Evolutionary conservation across 2,888 invertebrate genomes (phyloP).

Genomic region (Sisyra terminalis): DNA sequence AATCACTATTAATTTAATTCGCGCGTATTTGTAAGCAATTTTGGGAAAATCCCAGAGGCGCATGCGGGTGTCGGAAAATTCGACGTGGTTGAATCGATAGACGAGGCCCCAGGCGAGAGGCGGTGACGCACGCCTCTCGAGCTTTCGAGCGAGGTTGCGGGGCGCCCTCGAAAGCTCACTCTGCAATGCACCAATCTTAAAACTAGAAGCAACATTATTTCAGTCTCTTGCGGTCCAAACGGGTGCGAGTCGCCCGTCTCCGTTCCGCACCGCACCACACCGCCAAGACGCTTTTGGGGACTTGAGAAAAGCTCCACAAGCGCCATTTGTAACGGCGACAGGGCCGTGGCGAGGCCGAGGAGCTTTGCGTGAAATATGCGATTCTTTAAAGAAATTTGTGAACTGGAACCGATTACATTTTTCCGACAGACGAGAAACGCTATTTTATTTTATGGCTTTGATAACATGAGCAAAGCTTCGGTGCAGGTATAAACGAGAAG

Average conservation of each 20-base stretch:
- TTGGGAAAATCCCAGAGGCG: background rate
- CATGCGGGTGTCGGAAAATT: background rate
- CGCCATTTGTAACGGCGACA: background rate
- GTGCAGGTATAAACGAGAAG: too few species aligned
- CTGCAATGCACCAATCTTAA: slow-evolving; percentile 9
- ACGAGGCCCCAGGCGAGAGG: slow-evolving; percentile 8
- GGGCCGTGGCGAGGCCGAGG: background rate
- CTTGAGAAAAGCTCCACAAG: background rate
- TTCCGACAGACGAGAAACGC: background rate
- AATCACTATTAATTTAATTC: too few species aligned
- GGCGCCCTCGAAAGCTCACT: background rate
- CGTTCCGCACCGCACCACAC: background rate
- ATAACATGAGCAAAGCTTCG: too few species aligned
- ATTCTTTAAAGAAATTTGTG: slow-evolving; percentile 2
- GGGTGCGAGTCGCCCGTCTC: background rate
- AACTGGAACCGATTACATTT: slow-evolving; percentile 3
- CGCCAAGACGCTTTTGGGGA: background rate
- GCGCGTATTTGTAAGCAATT: too few species aligned
- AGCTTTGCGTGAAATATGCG: background rate
- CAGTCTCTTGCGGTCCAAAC: background rate
- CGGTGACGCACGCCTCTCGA: slow-evolving; percentile 1
- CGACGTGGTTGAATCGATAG: slow-evolving; percentile 6
- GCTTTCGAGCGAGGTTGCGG: background rate
- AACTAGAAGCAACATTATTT: slow-evolving; percentile 4
- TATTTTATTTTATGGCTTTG: background rate